Evolutionary conservation across 2,797 vertebrate species (phyloP), one percentile per base, ranked within the genome.

Genomic region (Cyprinella venusta): DNA sequence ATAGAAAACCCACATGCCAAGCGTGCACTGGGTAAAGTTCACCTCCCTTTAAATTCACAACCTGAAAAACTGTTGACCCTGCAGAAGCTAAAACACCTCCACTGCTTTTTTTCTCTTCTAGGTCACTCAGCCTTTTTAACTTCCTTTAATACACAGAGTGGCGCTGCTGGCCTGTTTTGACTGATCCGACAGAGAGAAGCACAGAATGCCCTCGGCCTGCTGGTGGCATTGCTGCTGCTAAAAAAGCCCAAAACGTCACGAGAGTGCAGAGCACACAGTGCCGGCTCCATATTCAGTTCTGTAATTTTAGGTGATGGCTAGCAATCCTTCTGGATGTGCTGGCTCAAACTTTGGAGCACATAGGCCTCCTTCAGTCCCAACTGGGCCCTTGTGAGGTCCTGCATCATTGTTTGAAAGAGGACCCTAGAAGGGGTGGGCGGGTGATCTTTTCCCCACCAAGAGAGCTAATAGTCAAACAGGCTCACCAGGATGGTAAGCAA

Each of bases 291-390:
- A 92, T 94, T 94, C 92, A 92, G 82, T 83, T 79, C 85, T 80
- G 77, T 93, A 94, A 95, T 93, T 93, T 89, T 91, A 89, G 87
- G 85, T 91, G 91, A 93, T 88, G 90, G 89, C 88, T 86, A 79
- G 79, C 30, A 88, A 83, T 84, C 72, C 69, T 80, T 52, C 70
- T 59, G 64, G 67, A 75, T 87, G 79, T 85, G 54, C 81, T 90
- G 88, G 86, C 89, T 81, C 76, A 88, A 77, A 76, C 79, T 79
- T 2, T 65, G 87, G 84, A 89, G 86, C 87, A 81, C 69, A 61
- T 79, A 86, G 83, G 65, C 54, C 75, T 76, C 67, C 67, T 19
- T 69, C 68, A 52, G 80, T 79, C 80, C 30, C 18, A 26, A 33
- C 52, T 79, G 26, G 30, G 74, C n/a, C 67, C 87, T 85, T 84